Percentiles rank a stretch among this genome's conserved stretches.
Evolutionary conservation across 2,888 invertebrate genomes (phyloP).

Genomic region (Strigamia maritima): DNA sequence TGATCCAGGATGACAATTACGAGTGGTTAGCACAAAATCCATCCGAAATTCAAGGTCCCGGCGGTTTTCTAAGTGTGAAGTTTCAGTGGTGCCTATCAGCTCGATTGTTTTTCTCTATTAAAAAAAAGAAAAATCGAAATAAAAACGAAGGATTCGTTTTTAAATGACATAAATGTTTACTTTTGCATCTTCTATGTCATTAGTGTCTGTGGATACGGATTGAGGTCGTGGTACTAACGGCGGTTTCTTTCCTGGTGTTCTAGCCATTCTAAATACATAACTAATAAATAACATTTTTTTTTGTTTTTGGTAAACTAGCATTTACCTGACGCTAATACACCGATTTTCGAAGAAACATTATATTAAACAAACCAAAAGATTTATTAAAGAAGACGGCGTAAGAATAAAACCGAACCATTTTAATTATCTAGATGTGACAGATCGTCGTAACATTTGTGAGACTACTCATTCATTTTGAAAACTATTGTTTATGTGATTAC

Average conservation of each 20-base stretch:
- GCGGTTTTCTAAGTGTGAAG: not conserved
- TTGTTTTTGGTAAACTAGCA: not conserved
- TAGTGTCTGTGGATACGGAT: not conserved
- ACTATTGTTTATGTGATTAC: not conserved
- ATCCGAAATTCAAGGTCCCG: not conserved
- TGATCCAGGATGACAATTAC: constrained; percentile 1
- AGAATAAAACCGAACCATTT: not conserved
- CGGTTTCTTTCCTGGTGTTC: not conserved
- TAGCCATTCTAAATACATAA: not conserved
- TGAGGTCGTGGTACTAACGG: not conserved
- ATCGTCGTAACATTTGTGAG: not conserved
- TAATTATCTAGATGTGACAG: not conserved
- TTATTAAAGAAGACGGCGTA: not conserved
- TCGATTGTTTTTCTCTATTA: not conserved
- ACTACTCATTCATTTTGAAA: constrained; percentile 13
- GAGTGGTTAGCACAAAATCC: not conserved
- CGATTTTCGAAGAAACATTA: not conserved
- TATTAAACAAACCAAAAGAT: not conserved
- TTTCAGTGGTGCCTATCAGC: not conserved
- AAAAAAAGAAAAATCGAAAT: not conserved
- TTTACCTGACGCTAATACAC: not conserved
- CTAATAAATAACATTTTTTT: not conserved
- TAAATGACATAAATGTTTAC: not conserved
- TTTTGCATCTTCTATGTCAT: not conserved
- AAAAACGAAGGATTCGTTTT: not conserved